Base-by-base conservation (phyloP, 2,888 invertebrate genomes). In the Drosophila quasianomalipes region DNA sequence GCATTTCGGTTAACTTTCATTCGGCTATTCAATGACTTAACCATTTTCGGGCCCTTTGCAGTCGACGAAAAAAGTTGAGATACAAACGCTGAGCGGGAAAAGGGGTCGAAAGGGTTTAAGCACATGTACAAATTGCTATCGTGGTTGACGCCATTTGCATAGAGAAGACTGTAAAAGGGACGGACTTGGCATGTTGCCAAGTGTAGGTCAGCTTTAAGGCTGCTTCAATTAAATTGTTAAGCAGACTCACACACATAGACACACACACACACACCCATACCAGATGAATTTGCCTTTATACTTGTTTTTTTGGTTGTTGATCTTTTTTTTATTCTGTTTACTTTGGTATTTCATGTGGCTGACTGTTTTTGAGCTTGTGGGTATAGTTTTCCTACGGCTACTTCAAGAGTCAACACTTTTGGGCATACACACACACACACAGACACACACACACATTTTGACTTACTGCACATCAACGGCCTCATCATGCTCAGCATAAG, bases 21-120 rank as follows among this genome's bases (percentile, higher is more conserved):
- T 77, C 68, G 79, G 72, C 85, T 65, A 85, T 85, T 88, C 81
- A 88, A 90, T 88, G 85, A 85, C 75, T 83, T 85, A 77, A 83
- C 84, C 84, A 76, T 68, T 87, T 82, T 57, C 59, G 37, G 67
- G 44, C 85, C 85, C 66, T 84, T 84, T 76, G 35, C 84, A 67
- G 83, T 54, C 74, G 22, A 44, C 28, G 12, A 53, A 30, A 57
- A 53, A 51, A 26, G 57, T 1, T 51, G 22, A 39, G 47, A 49
- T 47, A 54, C 22, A 16, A 31, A 47, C 26, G 47, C 4, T 4
- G 16, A 7, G 16, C 16, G 47, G 47, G 28, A 41, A 44, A 71
- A 73, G 60, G 70, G 85, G 70, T 57, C 57, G 49, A 71, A 78
- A 70, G 61, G 83, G 70, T 57, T 73, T 74, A 59, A 74, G 76